Conservation (phyloP, 2,113 vertebrate species). For the Ellobius talpinus region DNA sequence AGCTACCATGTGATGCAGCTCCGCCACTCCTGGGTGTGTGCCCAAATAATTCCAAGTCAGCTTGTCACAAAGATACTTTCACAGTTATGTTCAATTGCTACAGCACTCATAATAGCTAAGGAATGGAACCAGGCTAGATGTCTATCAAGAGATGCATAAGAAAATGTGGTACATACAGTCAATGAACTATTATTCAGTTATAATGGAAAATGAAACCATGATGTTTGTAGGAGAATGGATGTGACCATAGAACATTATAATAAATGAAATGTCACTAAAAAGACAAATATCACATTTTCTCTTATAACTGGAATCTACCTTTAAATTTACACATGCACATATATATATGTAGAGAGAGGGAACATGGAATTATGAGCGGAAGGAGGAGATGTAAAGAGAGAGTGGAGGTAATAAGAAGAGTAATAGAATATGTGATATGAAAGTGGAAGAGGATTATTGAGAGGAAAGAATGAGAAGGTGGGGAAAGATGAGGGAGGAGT, state of each 20-base stretch:
- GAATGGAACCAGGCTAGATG: background rate
- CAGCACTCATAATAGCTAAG: background rate
- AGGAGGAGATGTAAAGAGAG: no score
- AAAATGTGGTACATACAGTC: background rate
- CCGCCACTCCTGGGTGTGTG: background rate
- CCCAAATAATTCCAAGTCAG: background rate
- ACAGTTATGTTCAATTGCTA: background rate
- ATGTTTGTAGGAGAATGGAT: background rate
- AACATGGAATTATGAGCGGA: background rate
- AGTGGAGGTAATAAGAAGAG: background rate
- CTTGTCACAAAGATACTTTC: background rate
- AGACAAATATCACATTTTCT: background rate
- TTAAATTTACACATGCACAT: background rate
- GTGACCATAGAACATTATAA: no score
- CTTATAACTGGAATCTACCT: background rate
- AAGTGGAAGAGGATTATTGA: background rate
- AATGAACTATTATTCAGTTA: background rate
- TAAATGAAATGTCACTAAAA: background rate
- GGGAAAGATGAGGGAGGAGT: background rate
- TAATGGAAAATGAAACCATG: background rate
- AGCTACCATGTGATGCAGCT: background rate
- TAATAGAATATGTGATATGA: background rate
- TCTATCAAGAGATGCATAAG: background rate
- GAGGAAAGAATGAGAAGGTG: background rate
- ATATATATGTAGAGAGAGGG: background rate